Evolutionary conservation across 2,888 invertebrate species (phyloP).

Genomic region (Volucella bombylans): DNA sequence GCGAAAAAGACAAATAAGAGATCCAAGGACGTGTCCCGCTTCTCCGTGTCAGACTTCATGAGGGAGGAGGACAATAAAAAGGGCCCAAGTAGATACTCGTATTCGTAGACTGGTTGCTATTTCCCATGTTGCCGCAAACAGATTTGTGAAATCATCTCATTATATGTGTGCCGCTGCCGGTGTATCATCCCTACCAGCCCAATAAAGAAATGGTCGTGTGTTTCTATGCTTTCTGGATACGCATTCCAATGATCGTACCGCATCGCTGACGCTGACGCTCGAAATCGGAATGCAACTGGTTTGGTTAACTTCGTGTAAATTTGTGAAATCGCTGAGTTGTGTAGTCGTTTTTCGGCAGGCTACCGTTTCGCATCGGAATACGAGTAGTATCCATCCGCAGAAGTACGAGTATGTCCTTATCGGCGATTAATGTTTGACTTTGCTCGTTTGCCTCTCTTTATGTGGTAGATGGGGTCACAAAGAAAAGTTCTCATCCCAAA

Average conservation of each 20-base stretch:
- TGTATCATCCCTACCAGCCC: neutral
- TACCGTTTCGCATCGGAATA: constrained; percentile 61
- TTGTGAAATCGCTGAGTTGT: constrained; percentile 71
- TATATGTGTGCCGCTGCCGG: constrained; percentile 30
- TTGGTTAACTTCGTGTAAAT: constrained; percentile 73
- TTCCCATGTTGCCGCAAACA: constrained; percentile 68
- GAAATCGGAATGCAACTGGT: constrained; percentile 64
- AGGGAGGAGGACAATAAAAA: constrained; percentile 52
- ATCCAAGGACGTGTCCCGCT: constrained; percentile 51
- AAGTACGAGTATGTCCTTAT: constrained; percentile 52
- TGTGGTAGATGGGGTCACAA: constrained; percentile 45
- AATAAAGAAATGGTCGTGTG: constrained; percentile 49
- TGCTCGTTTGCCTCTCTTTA: neutral
- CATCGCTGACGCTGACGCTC: constrained; percentile 14
- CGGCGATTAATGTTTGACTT: constrained; percentile 62
- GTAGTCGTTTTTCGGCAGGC: constrained; percentile 63
- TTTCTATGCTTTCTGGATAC: constrained; percentile 55
- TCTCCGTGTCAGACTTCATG: constrained; percentile 7
- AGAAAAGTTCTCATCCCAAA: constrained; percentile 52
- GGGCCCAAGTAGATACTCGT: constrained; percentile 33
- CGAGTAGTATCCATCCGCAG: constrained; percentile 4
- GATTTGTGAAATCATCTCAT: constrained; percentile 72
- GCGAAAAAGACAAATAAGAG: constrained; percentile 70
- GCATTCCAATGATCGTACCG: constrained; percentile 60
- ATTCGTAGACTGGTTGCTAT: constrained; percentile 16